Evolutionary conservation across 2,888 invertebrate species (phyloP).

Genomic region (Drosophila seclusa): DNA sequence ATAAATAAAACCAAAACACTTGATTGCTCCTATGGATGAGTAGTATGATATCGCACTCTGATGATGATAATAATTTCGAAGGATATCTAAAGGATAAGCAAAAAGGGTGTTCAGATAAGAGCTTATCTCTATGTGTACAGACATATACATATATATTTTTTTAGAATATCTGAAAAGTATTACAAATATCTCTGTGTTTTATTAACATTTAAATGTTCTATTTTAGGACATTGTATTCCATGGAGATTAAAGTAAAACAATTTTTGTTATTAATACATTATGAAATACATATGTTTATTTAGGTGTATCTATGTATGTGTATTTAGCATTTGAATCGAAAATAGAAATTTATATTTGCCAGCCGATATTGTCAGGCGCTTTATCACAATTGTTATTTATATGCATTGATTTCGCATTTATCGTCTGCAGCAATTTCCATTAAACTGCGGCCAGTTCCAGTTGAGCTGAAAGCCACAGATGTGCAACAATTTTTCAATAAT

Average conservation of each 20-base stretch:
- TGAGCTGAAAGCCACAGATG: not conserved
- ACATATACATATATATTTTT: not conserved
- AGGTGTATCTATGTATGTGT: not conserved
- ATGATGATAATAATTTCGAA: not conserved
- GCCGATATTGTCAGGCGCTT: constrained; percentile 11
- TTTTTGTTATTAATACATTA: not conserved
- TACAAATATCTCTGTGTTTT: not conserved
- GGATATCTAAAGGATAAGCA: too few relatives aligned
- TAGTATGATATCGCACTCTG: not conserved
- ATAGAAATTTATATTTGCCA: constrained; percentile 19
- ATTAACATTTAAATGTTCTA: not conserved
- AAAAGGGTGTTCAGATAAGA: not conserved
- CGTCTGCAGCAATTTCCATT: constrained; percentile 15
- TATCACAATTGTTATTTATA: constrained; percentile 29
- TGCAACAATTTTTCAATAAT: not conserved
- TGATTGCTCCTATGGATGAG: not conserved
- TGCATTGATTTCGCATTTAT: constrained; percentile 11
- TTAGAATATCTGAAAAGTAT: not conserved
- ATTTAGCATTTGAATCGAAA: constrained; percentile 7
- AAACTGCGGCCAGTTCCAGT: not conserved
- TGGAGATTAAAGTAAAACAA: not conserved
- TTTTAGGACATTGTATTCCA: not conserved
- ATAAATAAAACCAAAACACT: too few relatives aligned
- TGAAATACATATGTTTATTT: not conserved
- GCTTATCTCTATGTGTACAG: not conserved